Evolutionary conservation across 2,797 vertebrate species (phyloP).

Genomic region (Siniperca obscura): DNA sequence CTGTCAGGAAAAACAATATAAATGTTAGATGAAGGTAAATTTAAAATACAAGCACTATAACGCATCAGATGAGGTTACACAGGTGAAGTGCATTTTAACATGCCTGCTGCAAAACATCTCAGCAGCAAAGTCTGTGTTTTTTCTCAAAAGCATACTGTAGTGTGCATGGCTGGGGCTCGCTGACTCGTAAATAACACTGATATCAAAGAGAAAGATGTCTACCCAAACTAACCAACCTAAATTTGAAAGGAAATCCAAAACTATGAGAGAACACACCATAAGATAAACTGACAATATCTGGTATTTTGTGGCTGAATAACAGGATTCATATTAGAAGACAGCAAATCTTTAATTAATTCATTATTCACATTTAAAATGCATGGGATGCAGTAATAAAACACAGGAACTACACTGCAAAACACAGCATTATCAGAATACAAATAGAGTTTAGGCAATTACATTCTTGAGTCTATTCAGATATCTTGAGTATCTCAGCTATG

Average conservation of each 20-base stretch:
- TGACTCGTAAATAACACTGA: conserved; percentile 19
- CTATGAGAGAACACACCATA: not conserved
- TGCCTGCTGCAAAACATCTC: conserved; percentile 1
- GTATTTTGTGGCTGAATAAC: not conserved
- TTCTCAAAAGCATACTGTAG: not conserved
- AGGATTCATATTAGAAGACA: not conserved
- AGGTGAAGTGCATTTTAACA: conserved; percentile 1
- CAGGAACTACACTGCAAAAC: not conserved
- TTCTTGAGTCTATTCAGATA: not conserved
- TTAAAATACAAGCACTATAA: not conserved
- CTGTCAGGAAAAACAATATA: conserved; percentile 38
- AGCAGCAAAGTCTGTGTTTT: not conserved
- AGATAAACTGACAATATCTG: conserved; percentile 17
- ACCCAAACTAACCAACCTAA: not conserved
- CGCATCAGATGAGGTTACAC: not conserved
- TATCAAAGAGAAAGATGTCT: conserved; percentile 29
- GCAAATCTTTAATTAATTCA: not conserved
- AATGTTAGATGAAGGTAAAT: not conserved
- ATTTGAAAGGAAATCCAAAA: not conserved
- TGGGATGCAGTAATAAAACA: conserved; percentile 11
- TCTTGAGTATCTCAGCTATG: not conserved
- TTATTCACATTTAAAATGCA: conserved; percentile 25
- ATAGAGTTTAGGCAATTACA: conserved; percentile 14
- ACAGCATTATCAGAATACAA: not conserved
- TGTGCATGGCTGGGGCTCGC: conserved; percentile 50